Evolutionary conservation across 2,797 vertebrate species (phyloP).

Genomic region (Amphiprion clarkii): DNA sequence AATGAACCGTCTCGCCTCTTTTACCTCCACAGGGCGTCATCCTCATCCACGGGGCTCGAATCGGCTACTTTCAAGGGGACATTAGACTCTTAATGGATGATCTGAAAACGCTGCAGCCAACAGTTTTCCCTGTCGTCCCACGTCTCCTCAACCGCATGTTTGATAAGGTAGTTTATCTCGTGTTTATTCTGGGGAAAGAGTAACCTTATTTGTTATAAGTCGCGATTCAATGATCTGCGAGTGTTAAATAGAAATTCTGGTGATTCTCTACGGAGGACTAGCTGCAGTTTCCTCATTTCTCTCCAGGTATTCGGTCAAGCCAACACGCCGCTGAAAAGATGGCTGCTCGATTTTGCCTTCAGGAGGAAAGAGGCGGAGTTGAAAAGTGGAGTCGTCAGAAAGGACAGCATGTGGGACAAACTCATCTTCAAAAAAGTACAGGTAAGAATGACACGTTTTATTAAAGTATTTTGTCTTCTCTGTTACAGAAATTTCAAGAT

Average conservation of each 20-base stretch:
- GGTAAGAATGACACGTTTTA: conserved; percentile 76
- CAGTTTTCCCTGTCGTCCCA: conserved; percentile 96
- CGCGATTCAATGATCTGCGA: neutral
- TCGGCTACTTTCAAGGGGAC: conserved; percentile 98
- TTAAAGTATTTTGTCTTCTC: neutral
- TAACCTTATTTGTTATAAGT: neutral
- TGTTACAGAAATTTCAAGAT: neutral
- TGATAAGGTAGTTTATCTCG: conserved; percentile 87
- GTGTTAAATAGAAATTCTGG: neutral
- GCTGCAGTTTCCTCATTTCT: neutral
- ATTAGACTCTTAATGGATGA: conserved; percentile 98
- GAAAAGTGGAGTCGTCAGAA: conserved; percentile 91
- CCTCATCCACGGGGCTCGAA: conserved; percentile 93
- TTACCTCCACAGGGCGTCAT: conserved; percentile 85
- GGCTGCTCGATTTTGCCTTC: conserved; percentile 95
- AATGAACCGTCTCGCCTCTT: conserved; percentile 12
- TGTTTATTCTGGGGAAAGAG: neutral
- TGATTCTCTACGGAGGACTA: neutral
- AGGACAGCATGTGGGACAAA: conserved; percentile 96
- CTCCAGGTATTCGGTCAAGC: conserved; percentile 94
- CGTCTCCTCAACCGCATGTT: conserved; percentile 98
- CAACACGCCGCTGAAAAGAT: conserved; percentile 92
- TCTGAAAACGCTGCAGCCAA: conserved; percentile 92
- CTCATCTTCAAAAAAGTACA: conserved; percentile 97
- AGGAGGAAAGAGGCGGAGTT: conserved; percentile 95